Conservation (phyloP, 1,140 invertebrate species). For the Paraescarpia echinospica region DNA sequence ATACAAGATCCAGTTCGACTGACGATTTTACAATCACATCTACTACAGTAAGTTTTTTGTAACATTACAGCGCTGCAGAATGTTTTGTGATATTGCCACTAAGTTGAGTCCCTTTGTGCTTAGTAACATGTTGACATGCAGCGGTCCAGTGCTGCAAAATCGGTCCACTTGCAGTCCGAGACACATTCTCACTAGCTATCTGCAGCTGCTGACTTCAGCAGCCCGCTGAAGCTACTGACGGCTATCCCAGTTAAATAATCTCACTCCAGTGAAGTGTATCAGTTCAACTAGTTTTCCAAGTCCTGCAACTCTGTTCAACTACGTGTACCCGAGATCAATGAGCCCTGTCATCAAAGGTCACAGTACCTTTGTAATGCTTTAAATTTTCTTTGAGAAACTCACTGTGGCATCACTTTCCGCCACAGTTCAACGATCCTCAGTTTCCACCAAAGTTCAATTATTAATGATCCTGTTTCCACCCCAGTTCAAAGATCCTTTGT, state of each 20-base stretch:
- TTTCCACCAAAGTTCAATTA: too few relatives aligned
- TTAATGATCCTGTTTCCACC: too few relatives aligned
- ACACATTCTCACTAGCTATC: background rate
- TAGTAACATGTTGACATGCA: background rate
- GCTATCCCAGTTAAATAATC: background rate
- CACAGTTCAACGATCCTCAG: background rate
- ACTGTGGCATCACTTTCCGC: background rate
- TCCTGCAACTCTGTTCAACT: background rate
- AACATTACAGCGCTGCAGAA: background rate
- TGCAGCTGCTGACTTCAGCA: background rate
- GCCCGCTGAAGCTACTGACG: background rate
- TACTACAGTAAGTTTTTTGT: background rate
- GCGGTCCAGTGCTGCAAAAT: background rate
- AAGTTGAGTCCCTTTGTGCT: background rate
- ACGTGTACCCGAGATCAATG: background rate
- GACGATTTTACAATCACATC: background rate
- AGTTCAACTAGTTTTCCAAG: background rate
- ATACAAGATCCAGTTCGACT: background rate
- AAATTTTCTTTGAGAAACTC: background rate
- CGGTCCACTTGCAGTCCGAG: too few relatives aligned
- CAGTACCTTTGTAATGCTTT: background rate
- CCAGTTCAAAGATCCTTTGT: too few relatives aligned
- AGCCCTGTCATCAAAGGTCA: background rate
- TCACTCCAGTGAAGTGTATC: background rate
- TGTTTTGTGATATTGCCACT: background rate